phyloP scores from a whole-genome alignment of 2,888 invertebrate species.

The Caenorhabditis zanzibari region DNA sequence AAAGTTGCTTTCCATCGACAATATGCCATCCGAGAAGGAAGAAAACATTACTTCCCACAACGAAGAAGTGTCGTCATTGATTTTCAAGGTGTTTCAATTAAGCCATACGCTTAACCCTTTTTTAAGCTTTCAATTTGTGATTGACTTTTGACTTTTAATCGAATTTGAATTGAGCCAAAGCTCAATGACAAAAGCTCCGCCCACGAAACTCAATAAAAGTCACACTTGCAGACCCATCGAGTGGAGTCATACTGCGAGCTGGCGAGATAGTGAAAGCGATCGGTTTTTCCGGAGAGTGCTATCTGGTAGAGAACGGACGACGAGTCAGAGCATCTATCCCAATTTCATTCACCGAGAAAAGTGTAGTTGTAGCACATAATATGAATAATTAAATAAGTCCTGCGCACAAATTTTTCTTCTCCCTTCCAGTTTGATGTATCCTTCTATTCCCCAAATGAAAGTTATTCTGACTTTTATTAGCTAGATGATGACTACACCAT shows the following conservation, averaged over 20 bases:
- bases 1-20: slow-evolving; percentile 52
- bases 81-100: slow-evolving; percentile 65
- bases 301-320: slow-evolving; percentile 66
- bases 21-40: slow-evolving; percentile 68
- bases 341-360: slow-evolving; percentile 70
- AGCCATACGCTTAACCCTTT: not conserved
- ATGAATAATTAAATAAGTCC: slow-evolving; percentile 49
- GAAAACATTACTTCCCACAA: slow-evolving; percentile 69
- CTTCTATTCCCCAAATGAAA: slow-evolving; percentile 11
- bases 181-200: not conserved
- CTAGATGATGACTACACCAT: not conserved
- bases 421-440: slow-evolving; percentile 22
- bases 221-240: slow-evolving; percentile 64
- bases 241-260: slow-evolving; percentile 65
- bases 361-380: slow-evolving; percentile 54
- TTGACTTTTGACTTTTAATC: not conserved
- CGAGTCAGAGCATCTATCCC: slow-evolving; percentile 66
- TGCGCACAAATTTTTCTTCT: slow-evolving; percentile 4
- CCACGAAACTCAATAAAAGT: not conserved
- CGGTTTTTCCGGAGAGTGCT: slow-evolving; percentile 72
- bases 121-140: not conserved
- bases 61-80: slow-evolving; percentile 69
- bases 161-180: not conserved
- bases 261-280: slow-evolving; percentile 71
- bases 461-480: slow-evolving; percentile 24